These are phyloP conservation scores for Noctua pronuba DNA, from an alignment of 2,888 invertebrate genomes.

Conservation along the genomic window DNA sequence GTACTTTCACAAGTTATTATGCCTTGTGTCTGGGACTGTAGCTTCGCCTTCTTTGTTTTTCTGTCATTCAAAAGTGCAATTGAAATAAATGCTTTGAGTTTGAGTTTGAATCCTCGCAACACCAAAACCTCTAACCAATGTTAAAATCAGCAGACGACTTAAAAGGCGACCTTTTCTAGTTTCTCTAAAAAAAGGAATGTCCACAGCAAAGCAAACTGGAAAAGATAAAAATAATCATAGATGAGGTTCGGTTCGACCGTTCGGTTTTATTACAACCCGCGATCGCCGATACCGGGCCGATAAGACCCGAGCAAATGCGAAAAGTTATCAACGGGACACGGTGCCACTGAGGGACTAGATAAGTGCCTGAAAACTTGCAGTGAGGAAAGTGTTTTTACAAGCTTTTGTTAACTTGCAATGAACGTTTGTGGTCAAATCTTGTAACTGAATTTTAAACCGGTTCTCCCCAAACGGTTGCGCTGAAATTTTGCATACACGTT, in stretches of 20 bases:
- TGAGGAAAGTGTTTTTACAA: constrained; percentile 1
- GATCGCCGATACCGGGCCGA: constrained; percentile 70
- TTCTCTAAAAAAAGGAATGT: constrained; percentile 47
- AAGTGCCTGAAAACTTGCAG: constrained; percentile 60
- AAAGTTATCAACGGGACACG: constrained; percentile 66
- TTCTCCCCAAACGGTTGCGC: not conserved
- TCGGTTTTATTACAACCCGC: constrained; percentile 79
- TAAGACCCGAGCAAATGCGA: constrained; percentile 69
- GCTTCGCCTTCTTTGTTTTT: no score
- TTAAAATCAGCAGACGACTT: not conserved
- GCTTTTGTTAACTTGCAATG: not conserved
- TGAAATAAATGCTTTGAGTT: no score
- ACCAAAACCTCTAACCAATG: not conserved
- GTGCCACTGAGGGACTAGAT: constrained; percentile 58
- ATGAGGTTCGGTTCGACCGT: constrained; percentile 69
- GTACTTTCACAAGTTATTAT: no score
- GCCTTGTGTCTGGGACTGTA: no score
- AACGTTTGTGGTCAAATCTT: not conserved
- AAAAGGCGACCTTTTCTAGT: not conserved
- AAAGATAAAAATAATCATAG: constrained; percentile 81
- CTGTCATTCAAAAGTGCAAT: no score
- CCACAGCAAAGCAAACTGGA: constrained; percentile 57
- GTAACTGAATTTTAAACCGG: not conserved
- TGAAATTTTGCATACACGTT: not conserved
- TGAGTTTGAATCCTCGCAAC: not conserved